Evolutionary conservation across 2,888 invertebrate species (phyloP), one percentile per base, ranked within the genome.

Genomic region (Theretra japonica): DNA sequence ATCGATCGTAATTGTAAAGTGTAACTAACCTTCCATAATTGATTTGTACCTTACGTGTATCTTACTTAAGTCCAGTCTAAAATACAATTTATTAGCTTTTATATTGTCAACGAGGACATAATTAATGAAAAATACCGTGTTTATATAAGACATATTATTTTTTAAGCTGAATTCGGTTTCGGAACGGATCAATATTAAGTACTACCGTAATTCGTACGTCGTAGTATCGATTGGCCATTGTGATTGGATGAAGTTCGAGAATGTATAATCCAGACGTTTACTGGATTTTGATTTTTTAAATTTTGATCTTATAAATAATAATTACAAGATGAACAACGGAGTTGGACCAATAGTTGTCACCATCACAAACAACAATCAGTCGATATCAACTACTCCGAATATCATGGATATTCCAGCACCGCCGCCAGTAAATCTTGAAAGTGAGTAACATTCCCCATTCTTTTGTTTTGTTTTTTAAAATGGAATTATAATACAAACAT

Each of bases 301-400:
- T 17, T 23, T 25, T 23, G 25, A 48, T 8, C n/a, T 5, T 41
- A 48, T 41, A 48, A 74, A 21, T 56, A 17, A n/a, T n/a, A 21
- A 23, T 21, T 21, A 56, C 56, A 82, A 79, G 78, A 89, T 88
- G 88, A 81, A 83, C 75, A 84, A 76, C 71, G 79, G 71, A 74
- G 82, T 85, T 11, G 83, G 86, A 76, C 82, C 84, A 80, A 78
- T 88, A 75, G 86, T 84, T 72, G 25, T 86, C 57, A 23, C 83
- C 28, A 86, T 80, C 75, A n/a, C 83, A 30, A 59, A 75, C 33
- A 74, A 75, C 21, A 77, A 62, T 72, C 77, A 78, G 23, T 23
- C 21, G 48, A 60, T 79, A n/a, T 69, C 74, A 50, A 33, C 74
- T 8, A 15, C 73, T n/a, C 80, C 80, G 50, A 83, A 80, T 53